Evolutionary conservation across 2,113 vertebrate species (phyloP).

Genomic region (Menura novaehollandiae): DNA sequence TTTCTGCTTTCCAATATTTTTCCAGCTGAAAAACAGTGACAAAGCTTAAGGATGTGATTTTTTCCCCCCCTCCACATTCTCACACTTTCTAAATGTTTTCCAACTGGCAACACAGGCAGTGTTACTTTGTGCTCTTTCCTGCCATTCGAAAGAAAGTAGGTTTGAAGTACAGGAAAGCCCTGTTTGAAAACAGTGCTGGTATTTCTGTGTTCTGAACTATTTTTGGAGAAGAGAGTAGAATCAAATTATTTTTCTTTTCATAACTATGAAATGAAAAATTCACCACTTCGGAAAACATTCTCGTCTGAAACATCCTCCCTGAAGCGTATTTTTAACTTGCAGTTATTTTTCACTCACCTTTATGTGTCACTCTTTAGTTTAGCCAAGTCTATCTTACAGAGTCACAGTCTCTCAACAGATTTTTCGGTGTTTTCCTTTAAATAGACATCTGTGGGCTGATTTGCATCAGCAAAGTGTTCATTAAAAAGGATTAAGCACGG

Average conservation of each 20-base stretch:
- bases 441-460: background rate
- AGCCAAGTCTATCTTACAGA: background rate
- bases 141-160: background rate
- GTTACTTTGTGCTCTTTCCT: conserved; percentile 28
- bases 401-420: background rate
- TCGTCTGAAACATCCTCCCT: background rate
- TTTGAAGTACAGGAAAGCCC: background rate
- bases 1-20: conserved; percentile 10
- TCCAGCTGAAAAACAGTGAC: conserved; percentile 17
- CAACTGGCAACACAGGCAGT: conserved; percentile 3
- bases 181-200: background rate
- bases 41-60: background rate
- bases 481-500: background rate
- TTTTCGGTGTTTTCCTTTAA: background rate
- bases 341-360: background rate
- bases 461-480: conserved; percentile 9
- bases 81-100: conserved; percentile 27
- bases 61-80: background rate
- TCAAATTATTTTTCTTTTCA: background rate
- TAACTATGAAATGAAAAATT: background rate
- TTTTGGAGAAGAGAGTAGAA: background rate
- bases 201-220: background rate
- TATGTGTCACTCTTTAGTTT: background rate
- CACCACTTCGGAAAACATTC: background rate
- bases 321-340: background rate